phyloP scores from a whole-genome alignment of 2,113 vertebrate genomes.

The Xenus cinereus region DNA sequence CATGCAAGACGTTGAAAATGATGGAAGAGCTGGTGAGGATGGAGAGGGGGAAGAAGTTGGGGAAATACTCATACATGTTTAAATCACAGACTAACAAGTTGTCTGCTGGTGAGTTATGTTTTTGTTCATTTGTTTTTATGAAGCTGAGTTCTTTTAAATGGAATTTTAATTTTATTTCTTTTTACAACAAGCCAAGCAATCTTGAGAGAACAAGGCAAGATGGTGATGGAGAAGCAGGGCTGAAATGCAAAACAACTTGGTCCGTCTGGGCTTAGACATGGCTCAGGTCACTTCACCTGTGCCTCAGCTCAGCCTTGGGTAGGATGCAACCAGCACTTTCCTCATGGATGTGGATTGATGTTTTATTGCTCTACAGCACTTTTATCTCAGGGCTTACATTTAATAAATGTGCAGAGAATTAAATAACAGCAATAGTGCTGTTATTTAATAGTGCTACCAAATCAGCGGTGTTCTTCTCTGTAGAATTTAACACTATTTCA shows the following conservation, averaged over 20 bases:
- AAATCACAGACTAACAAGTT: not conserved
- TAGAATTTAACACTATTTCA: not conserved
- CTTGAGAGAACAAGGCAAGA: not conserved
- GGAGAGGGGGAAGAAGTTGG: not conserved
- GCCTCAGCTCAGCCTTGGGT: not conserved
- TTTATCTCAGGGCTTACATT: not conserved
- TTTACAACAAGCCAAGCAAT: not conserved
- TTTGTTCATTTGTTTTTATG: not conserved
- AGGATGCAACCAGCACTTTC: too few species aligned
- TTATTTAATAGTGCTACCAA: not conserved
- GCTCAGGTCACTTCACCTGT: not conserved
- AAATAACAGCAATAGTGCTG: not conserved
- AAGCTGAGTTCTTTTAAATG: not conserved
- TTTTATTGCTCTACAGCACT: not conserved
- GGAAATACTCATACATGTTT: not conserved
- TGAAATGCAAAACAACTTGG: not conserved
- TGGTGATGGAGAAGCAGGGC: not conserved
- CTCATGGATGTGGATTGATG: rapidly evolving
- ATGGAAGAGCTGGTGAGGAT: not conserved
- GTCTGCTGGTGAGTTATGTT: not conserved
- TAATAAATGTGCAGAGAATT: not conserved
- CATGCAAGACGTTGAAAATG: not conserved
- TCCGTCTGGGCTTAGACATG: not conserved
- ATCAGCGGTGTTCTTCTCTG: not conserved
- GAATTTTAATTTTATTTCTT: not conserved